Base-by-base conservation (phyloP, 2,113 vertebrate species). In the Xyrauchen texanus region DNA sequence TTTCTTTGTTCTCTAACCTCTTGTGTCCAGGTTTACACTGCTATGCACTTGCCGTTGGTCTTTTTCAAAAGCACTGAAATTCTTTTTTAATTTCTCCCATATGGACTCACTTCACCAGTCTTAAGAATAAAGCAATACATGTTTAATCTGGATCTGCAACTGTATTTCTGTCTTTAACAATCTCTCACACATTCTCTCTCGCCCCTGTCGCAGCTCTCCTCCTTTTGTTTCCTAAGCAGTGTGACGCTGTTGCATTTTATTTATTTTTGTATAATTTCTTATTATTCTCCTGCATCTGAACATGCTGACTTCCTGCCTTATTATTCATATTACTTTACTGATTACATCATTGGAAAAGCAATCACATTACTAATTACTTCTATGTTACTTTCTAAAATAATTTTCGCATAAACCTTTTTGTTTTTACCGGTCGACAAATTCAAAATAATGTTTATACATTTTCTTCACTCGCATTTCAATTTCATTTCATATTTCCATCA, bases 1-100 rank as follows among this genome's bases (percentile, higher is more conserved):
- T 82, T 77, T 85, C 70, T 57, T 84, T 87, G 0, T 34, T 77
- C 82, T 55, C 65, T 82, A 76, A 85, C 55, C 71, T 49, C 61
- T 57, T 10, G 12, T 13, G 11, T 57, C 53, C 70, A 11, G 55
- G 13, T 58, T 46, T 57, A 2, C 5, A n/a, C 12, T 13, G 5
- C 5, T 13, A 5, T 57, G 12, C 4, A 53, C 8, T 53, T 49
- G 47, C 34, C 7, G 47, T 5, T 8, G 5, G 47, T 49, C 10
- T 72, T 46, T 49, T 61, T 44, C 21, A 61, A 47, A 73, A 46
- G 42, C 5, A 6, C 13, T 72, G 1, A 70, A 73, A 73, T 62
- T 55, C 4, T 73, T 72, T 15, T 13, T 15, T n/a, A 8, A 72
- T 13, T 6, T 58, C 2, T 0, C 12, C 12, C 11, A 53, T 71